Conservation (phyloP, 2,797 vertebrate species). For the Paguma larvata region DNA sequence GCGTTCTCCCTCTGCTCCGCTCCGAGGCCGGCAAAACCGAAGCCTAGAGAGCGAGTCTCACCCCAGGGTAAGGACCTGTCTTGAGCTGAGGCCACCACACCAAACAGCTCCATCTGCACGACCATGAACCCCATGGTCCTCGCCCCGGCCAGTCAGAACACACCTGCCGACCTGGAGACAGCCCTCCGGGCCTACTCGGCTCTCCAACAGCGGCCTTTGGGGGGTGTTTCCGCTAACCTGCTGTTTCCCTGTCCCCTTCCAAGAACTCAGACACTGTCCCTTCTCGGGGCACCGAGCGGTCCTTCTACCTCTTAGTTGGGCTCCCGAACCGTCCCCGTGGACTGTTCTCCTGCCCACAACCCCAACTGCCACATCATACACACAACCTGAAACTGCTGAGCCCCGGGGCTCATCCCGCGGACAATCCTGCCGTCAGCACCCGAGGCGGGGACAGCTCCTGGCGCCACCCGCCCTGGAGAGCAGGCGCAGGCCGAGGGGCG, state of each 20-base stretch:
- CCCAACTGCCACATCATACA: too few relatives aligned
- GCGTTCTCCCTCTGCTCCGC: fast-evolving
- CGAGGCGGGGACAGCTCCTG: not conserved
- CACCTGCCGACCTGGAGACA: fast-evolving
- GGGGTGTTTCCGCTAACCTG: fast-evolving
- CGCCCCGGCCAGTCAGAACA: fast-evolving
- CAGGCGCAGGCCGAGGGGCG: fast-evolving
- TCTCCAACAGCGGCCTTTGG: fast-evolving
- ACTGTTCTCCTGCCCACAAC: not conserved
- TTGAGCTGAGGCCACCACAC: fast-evolving
- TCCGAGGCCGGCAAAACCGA: fast-evolving
- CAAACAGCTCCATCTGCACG: fast-evolving
- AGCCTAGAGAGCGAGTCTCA: fast-evolving
- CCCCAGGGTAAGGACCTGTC: fast-evolving
- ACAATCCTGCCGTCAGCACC: too few relatives aligned
- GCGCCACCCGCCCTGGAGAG: too few relatives aligned
- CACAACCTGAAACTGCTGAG: fast-evolving
- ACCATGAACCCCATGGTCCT: fast-evolving
- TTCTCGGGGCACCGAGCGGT: not conserved
- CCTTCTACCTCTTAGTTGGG: not conserved
- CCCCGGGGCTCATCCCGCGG: not conserved
- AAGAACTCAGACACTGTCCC: fast-evolving
- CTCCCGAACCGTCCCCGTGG: not conserved
- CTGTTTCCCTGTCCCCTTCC: not conserved
- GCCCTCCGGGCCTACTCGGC: fast-evolving